These are phyloP conservation scores for Lomographa bimaculata DNA, from an alignment of 2,888 invertebrate species.

Conservation along the genomic window DNA sequence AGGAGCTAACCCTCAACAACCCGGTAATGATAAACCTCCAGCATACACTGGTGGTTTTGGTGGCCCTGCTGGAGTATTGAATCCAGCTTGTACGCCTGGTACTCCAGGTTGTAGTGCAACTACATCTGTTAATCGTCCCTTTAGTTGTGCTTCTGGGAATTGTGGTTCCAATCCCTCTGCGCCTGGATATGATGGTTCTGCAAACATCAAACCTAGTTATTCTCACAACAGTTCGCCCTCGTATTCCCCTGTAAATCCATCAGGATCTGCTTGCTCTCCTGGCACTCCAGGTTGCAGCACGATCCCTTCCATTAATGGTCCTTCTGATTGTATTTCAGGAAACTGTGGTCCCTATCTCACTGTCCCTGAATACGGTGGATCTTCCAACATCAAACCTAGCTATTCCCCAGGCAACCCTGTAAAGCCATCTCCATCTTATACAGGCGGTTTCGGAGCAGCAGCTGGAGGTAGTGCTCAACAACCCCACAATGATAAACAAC, in stretches of 20 bases:
- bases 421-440: no score
- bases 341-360: constrained; percentile 3
- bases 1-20: no score
- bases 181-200: neutral
- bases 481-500: no score
- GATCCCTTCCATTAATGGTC: neutral
- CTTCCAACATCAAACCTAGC: constrained; percentile 3
- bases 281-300: constrained; percentile 8
- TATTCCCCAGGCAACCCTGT: neutral
- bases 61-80: no score
- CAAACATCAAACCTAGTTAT: constrained; percentile 2
- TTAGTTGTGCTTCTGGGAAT: neutral
- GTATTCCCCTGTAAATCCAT: constrained; percentile 12
- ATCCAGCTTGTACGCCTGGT: constrained; percentile 15
- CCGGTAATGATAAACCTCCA: neutral
- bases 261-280: constrained; percentile 2
- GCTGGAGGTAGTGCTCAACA: no score
- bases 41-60: no score
- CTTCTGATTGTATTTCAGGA: constrained; percentile 4
- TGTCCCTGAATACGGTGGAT: neutral
- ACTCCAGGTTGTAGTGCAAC: constrained; percentile 6
- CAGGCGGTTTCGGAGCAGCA: no score
- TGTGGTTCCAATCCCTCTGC: neutral
- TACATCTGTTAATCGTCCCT: neutral
- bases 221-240: constrained; percentile 11